phyloP scores from a whole-genome alignment of 2,888 invertebrate genomes.

The Apamea crenata region DNA sequence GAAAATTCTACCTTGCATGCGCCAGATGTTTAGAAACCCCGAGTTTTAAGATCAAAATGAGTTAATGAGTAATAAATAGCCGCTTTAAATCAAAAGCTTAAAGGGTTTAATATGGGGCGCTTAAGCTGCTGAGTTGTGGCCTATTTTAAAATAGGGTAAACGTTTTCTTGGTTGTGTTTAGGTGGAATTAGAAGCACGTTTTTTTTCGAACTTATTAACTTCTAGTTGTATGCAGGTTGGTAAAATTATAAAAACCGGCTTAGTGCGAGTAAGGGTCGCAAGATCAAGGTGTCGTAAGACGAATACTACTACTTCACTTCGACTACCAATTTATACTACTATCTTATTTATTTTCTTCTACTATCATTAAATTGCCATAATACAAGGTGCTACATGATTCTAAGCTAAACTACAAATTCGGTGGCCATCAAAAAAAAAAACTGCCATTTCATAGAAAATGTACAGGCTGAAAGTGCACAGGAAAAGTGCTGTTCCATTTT shows the following conservation, averaged over 20 bases:
- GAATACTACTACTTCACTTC: too few species aligned
- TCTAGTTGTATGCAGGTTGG: neutral
- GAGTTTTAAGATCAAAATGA: slow-evolving; percentile 56
- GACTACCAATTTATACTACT: too few species aligned
- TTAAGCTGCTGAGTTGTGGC: slow-evolving; percentile 56
- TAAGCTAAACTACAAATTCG: too few species aligned
- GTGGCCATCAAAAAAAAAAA: too few species aligned
- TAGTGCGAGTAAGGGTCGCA: too few species aligned
- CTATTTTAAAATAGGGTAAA: slow-evolving; percentile 55
- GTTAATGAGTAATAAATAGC: slow-evolving; percentile 61
- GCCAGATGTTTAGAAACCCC: slow-evolving; percentile 52
- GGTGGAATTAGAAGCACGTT: slow-evolving; percentile 17
- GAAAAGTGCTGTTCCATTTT: too few species aligned
- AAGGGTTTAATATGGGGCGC: slow-evolving; percentile 48
- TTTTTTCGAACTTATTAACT: neutral
- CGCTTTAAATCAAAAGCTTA: slow-evolving; percentile 59
- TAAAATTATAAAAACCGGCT: neutral
- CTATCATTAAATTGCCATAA: too few species aligned
- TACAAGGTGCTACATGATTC: too few species aligned
- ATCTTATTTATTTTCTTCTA: too few species aligned
- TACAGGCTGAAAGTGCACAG: too few species aligned
- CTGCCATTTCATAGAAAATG: too few species aligned
- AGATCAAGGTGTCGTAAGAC: neutral
- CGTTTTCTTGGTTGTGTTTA: slow-evolving; percentile 36
- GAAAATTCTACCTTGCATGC: slow-evolving; percentile 38